These are phyloP conservation scores for Spodoptera exigua DNA, from an alignment of 2,888 invertebrate genomes.

Conservation along the genomic window DNA sequence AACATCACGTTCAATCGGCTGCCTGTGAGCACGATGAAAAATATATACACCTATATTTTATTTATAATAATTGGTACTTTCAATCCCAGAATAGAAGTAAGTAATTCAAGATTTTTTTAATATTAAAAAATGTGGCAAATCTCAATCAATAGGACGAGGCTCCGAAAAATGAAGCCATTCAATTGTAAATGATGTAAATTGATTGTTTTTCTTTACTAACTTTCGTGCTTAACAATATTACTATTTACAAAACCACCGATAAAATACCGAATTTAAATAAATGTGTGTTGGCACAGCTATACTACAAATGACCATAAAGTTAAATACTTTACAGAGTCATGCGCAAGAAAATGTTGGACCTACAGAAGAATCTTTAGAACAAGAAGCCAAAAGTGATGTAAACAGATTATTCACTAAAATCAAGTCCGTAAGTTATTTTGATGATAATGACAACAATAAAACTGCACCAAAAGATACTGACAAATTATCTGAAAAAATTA, in stretches of 20 bases:
- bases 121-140: not conserved
- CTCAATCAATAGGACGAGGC: too few relatives aligned
- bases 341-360: not conserved
- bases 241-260: too few relatives aligned
- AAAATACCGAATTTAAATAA: too few relatives aligned
- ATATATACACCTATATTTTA: conserved; percentile 39
- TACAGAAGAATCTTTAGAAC: conserved; percentile 18
- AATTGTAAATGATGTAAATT: too few relatives aligned
- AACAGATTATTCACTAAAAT: not conserved
- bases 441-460: not conserved
- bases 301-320: not conserved
- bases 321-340: conserved; percentile 32
- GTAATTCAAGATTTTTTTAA: conserved; percentile 7
- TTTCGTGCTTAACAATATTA: too few relatives aligned
- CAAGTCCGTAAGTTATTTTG: too few relatives aligned
- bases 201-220: too few relatives aligned
- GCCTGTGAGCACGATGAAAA: conserved; percentile 40
- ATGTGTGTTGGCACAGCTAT: too few relatives aligned
- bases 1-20: conserved; percentile 8
- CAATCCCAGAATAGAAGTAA: conserved; percentile 36
- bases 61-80: conserved; percentile 29
- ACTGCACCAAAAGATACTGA: not conserved
- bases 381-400: conserved; percentile 33
- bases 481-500: not conserved
- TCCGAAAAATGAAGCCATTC: too few relatives aligned